Evolutionary conservation across 2,888 invertebrate species (phyloP).

Genomic region (Ochropacha duplaris): DNA sequence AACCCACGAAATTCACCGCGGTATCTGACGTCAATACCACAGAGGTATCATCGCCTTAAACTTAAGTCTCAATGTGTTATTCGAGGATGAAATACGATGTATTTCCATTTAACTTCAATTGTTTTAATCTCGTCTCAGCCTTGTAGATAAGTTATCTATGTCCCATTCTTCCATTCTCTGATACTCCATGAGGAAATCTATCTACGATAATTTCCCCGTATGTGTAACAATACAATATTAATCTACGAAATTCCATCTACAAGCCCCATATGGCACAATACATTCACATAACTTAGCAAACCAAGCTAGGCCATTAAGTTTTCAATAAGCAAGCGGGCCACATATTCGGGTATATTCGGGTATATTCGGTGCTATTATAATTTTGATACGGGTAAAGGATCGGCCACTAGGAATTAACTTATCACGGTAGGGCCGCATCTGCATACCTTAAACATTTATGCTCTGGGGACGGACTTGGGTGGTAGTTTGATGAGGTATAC

Average conservation of each 20-base stretch:
- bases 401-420: constrained; percentile 79
- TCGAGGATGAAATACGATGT: too few species aligned
- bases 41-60: too few species aligned
- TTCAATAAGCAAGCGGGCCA: constrained; percentile 66
- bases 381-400: constrained; percentile 80
- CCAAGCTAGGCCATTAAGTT: constrained; percentile 62
- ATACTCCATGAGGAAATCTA: too few species aligned
- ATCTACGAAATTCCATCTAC: background rate
- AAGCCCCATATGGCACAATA: constrained; percentile 19
- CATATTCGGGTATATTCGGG: constrained; percentile 68
- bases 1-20: too few species aligned
- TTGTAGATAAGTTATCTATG: too few species aligned
- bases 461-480: constrained; percentile 52
- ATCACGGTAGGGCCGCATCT: constrained; percentile 76
- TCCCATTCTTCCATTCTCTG: too few species aligned
- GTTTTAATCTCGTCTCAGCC: too few species aligned
- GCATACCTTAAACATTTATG: constrained; percentile 80
- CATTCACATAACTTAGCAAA: constrained; percentile 49
- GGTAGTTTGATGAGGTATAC: background rate
- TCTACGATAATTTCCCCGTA: background rate
- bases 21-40: too few species aligned
- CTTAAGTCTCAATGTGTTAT: too few species aligned
- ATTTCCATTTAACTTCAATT: too few species aligned
- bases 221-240: background rate
- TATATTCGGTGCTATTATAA: constrained; percentile 69